Evolutionary conservation across 2,888 invertebrate species (phyloP), one percentile per base, ranked within the genome.

Genomic region (Cataglyphis rosenhaueri): DNA sequence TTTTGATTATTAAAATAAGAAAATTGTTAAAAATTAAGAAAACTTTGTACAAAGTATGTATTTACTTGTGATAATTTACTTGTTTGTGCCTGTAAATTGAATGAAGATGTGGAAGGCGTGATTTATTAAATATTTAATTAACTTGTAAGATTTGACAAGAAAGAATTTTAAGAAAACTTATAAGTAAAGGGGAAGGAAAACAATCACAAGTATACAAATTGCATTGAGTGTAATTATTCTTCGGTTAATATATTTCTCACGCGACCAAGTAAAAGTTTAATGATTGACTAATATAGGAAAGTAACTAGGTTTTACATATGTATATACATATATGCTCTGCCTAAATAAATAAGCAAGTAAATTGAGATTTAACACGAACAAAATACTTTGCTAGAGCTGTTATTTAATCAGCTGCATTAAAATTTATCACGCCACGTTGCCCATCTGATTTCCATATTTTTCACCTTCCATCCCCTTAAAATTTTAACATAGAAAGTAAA

Each of bases 261-360:
- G 75, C 64, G 55, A 76, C 38, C 29, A 65, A 76, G 65, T 76
- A 65, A 64, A 76, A 76, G 75, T 55, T 76, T 55, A 55, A 76
- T 15, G 32, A 10, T n/a, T 18, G 44, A 41, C 64, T 18, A 21
- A 38, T 38, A 38, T 38, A 21, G 35, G 18, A 44, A 44, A 75
- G 8, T 35, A 64, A 25, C 57, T 57, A 18, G 10, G 25, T 61
- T 61, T 62, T 52, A 35, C 9, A 8, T 52, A 52, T 15, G n/a
- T n/a, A 44, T 48, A 52, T 8, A 52, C n/a, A 52, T 52, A 52
- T n/a, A 52, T 21, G 38, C 25, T 62, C 8, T 25, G 21, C 5
- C 35, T 38, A 65, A 75, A 64, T 75, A 76, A 76, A 55, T 76
- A 76, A 55, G 25, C 38, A 52, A 64, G 35, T 12, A 52, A 52